phyloP scores from a whole-genome alignment of 1,140 invertebrate genomes.

The Brachionus paranguensis region DNA sequence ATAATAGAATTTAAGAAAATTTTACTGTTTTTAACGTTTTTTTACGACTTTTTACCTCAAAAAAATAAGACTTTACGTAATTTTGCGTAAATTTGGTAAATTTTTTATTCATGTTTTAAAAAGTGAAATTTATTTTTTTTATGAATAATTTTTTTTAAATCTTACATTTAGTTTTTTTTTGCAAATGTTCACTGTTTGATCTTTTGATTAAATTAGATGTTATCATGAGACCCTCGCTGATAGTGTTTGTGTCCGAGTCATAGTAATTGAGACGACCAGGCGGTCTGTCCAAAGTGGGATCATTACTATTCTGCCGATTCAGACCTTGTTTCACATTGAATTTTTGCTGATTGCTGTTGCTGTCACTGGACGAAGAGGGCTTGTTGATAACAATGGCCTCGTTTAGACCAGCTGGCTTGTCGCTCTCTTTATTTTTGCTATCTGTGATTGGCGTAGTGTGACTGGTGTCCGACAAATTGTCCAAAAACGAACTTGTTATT shows the following conservation, averaged over 20 bases:
- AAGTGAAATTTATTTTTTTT: too few relatives aligned
- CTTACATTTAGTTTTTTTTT: neutral
- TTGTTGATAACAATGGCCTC: neutral
- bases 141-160: too few relatives aligned
- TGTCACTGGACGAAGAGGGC: neutral
- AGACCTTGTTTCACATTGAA: neutral
- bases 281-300: neutral
- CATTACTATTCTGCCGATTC: neutral
- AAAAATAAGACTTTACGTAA: too few relatives aligned
- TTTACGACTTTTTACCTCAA: too few relatives aligned
- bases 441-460: neutral
- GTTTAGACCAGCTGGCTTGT: neutral
- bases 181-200: slow-evolving; percentile 11
- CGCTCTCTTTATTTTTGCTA: neutral
- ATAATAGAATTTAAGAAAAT: too few relatives aligned
- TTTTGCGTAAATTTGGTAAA: too few relatives aligned
- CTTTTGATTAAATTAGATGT: slow-evolving; percentile 28
- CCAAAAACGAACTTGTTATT: neutral
- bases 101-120: too few relatives aligned
- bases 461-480: neutral
- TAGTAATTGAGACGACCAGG: slow-evolving; percentile 25
- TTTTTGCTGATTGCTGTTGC: neutral
- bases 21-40: too few relatives aligned
- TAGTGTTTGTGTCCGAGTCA: slow-evolving; percentile 34
- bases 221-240: slow-evolving; percentile 17